These are phyloP conservation scores for Mnemiopsis leidyi DNA, from an alignment of 37 sponge, comb jelly and placozoan genomes.

Conservation along the genomic window DNA sequence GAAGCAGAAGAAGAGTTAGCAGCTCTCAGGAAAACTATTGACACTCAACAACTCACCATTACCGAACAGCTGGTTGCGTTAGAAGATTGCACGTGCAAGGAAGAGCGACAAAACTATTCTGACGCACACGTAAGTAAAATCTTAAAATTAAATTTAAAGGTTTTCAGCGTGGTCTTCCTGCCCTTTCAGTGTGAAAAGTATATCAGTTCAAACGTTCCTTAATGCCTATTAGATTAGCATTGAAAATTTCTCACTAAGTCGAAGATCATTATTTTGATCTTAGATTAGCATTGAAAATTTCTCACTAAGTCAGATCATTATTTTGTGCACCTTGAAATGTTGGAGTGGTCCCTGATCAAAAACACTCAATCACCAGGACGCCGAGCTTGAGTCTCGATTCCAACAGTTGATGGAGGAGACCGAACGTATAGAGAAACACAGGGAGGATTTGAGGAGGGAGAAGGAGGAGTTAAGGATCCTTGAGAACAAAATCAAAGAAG, in stretches of 20 bases:
- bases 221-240: no score
- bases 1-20: constrained; percentile 18
- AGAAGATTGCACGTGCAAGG: constrained; percentile 31
- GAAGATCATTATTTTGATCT: no score
- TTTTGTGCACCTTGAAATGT: no score
- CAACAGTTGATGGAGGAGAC: constrained; percentile 59
- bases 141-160: no score
- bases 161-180: no score
- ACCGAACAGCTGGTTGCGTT: constrained; percentile 47
- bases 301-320: no score
- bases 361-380: no score
- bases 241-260: no score
- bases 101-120: neutral
- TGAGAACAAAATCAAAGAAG: constrained; percentile 48
- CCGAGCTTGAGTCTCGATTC: constrained; percentile 51
- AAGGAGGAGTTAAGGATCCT: neutral
- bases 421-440: neutral
- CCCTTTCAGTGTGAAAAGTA: no score
- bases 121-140: constrained; percentile 35
- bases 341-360: no score
- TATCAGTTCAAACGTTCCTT: no score
- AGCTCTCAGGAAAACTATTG: neutral
- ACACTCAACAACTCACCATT: constrained; percentile 23
- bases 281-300: no score
- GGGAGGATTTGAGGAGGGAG: constrained; percentile 11